Conservation (phyloP, 2,113 vertebrate genomes). For the Alligator mississippiensis region DNA sequence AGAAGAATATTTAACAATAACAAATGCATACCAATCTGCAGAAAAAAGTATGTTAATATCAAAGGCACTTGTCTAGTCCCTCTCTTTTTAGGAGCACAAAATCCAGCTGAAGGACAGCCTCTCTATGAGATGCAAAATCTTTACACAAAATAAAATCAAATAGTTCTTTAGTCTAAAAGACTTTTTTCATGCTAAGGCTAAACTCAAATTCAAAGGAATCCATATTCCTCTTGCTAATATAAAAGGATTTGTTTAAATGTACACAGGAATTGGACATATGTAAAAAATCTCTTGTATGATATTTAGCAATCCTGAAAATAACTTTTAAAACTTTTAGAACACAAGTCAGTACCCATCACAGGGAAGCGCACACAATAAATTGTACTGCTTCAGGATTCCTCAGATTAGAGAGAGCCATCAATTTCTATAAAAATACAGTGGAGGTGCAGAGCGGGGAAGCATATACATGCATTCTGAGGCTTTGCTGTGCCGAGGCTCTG, state of each 20-base stretch:
- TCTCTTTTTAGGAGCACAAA: background rate
- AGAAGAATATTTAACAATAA: background rate
- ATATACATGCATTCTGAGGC: background rate
- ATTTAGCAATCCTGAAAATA: background rate
- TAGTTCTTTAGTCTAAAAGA: background rate
- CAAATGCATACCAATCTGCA: background rate
- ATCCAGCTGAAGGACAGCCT: background rate
- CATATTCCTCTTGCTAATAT: background rate
- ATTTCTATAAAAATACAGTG: background rate
- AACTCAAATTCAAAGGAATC: background rate
- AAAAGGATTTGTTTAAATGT: background rate
- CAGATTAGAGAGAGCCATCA: background rate
- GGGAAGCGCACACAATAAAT: background rate
- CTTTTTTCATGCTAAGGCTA: background rate
- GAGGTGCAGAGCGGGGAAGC: too few species aligned
- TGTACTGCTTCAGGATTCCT: fast-evolving
- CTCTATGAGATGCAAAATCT: background rate
- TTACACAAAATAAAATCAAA: background rate
- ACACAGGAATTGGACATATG: background rate
- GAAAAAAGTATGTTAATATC: background rate
- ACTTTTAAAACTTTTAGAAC: too few species aligned
- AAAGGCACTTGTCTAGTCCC: background rate
- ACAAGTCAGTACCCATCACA: background rate
- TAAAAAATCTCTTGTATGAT: background rate
- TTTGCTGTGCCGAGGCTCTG: background rate